Base-by-base conservation (phyloP, 2,888 invertebrate genomes). In the Esperia sulphurella region DNA sequence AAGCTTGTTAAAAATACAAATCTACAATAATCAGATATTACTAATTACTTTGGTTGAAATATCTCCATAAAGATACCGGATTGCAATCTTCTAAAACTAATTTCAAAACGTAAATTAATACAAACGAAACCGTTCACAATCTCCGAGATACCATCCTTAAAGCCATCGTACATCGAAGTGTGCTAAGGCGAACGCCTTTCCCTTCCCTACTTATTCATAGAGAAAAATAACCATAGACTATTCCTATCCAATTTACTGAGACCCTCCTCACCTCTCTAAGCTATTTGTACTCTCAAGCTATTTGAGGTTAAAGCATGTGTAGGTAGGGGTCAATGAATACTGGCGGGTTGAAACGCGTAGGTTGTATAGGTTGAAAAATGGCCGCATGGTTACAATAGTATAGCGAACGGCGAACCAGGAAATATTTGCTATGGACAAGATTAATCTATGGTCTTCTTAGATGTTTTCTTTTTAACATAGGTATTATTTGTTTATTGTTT, bases 171-270 rank as follows among this genome's bases (percentile, higher is more conserved):
- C 75, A 73, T 74, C 70, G 78, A 69, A 86, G 78, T 88, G 83
- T 89, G 88, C 80, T 87, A 87, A 88, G 87, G 88, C 80, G 74
- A 88, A 82, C 89, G 79, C 87, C 89, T 88, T 88, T 87, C 88
- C 81, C 86, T 88, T 84, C 73, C 66, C 72, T 76, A 77, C 80
- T 86, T 87, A 87, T 89, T 86, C 86, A 87, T 85, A 87, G 86
- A 83, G 85, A 86, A 87, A 89, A 89, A 89, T 88, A 87, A 74
- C 82, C 82, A 45, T 45, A 51, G 51, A 51, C 51, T 45, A 51
- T 48, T 35, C 35, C n/a, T 35, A 37, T 51, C 85, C 83, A 82
- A 54, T 54, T 37, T 52, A 64, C 33, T 35, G 45, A 64, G 82
- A 75, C 35, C 79, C 58, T 45, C 58, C 35, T 46, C 44, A 14